Evolutionary conservation across 2,888 invertebrate species (phyloP), one percentile per base, ranked within the genome.

Genomic region (Leptura quadrifasciata): DNA sequence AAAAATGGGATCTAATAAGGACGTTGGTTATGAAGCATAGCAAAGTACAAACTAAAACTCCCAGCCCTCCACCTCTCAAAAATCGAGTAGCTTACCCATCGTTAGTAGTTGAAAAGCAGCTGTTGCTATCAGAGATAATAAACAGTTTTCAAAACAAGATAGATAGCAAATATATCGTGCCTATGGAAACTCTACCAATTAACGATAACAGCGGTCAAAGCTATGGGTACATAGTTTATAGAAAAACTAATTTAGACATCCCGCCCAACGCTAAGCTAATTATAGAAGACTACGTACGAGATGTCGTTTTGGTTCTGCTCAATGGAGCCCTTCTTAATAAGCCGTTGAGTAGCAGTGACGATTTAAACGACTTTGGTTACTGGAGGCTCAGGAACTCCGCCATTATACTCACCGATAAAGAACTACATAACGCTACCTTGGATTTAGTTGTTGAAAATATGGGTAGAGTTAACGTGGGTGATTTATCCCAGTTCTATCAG

Each of bases 381-480:
- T 90, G 90, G 88, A 84, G 86, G 64, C 60, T 84, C 24, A 79
- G 83, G 70, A 83, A 89, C 78, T 85, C 86, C 1, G 83, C 77
- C 15, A 75, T 89, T n/a, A 65, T 73, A 6, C 74, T 89, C 39
- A 80, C 82, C 5, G 67, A 79, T 15, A 35, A 79, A 35, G 76
- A 80, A 58, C 35, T 84, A 17, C 79, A 79, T 8, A 80, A 84
- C 6, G 83, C 84, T 18, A 86, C 85, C 15, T 75, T 91, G 35
- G 88, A 89, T 67, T 74, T 91, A 4, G 81, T 92, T 1, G 89
- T 90, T 1, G 97, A 97, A 89, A 96, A 95, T 87, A 95, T 95
- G 90, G 97, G 97, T 10, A 91, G 96, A 69, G 92, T 95, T 57
- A 96, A 96, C 87, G 86, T 1, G 0, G 65, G 52, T 0, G 6